Evolutionary conservation across 2,113 vertebrate genomes (phyloP), one percentile per base, ranked within the genome.

Genomic region (Vulpes vulpes): DNA sequence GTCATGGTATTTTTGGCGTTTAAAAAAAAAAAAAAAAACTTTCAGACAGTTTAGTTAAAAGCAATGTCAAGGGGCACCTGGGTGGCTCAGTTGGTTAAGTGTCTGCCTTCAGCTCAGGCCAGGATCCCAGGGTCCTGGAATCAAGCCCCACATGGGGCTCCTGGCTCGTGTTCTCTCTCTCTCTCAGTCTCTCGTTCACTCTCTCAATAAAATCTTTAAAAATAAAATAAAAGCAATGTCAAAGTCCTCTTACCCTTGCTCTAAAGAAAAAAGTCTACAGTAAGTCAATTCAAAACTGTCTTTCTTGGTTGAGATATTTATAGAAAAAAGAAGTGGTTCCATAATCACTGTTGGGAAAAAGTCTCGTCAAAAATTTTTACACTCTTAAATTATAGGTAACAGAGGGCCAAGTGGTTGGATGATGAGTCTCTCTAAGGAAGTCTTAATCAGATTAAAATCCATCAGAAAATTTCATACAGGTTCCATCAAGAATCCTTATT

Each of bases 301-400:
- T 95, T 12, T 84, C 1, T 94, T 89, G 11, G 11, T 86, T 11
- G 65, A 74, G 11, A 76, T 60, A 87, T 25, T 92, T 81, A 82
- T 78, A 80, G 81, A 95, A 95, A 96, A 87, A 90, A 55, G 55
- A 93, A 95, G 10, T 95, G 12, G 9, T 91, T 97, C 71, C 32
- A 67, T 87, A 79, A 83, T 84, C 43, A 69, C 85, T 80, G 3
- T 94, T 69, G 25, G 43, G 57, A 78, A 71, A 73, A 89, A 57
- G 10, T 65, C 65, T 82, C 69, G 30, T 89, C 89, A 93, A 93
- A 93, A 32, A 78, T 78, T 60, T 93, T 89, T 60, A 59, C 0
- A 69, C 4, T 78, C 23, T 82, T 93, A 82, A 35, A 8, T 92
- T 91, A 79, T 9, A 69, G 38, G 65, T 85, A 95, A 88, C 1